phyloP scores from a whole-genome alignment of 2,113 vertebrate species.

The Aphelocoma coerulescens region DNA sequence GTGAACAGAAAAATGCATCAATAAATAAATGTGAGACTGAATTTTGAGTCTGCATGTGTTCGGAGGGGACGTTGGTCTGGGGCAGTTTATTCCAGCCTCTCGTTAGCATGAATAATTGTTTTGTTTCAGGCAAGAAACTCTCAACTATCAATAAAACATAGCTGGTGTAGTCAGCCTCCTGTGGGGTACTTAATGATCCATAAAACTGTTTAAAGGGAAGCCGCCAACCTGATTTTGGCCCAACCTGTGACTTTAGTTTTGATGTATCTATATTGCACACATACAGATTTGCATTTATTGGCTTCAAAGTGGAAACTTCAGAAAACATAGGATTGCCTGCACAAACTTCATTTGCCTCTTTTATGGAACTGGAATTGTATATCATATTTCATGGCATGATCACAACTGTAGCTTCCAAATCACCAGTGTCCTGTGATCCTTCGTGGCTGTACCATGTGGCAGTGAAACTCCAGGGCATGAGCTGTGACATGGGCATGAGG shows the following conservation, averaged over 20 bases:
- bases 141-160: not conserved
- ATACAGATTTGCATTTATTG: not conserved
- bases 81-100: not conserved
- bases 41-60: not conserved
- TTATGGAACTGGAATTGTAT: not conserved
- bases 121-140: conserved; percentile 21
- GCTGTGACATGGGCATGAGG: rapidly evolving
- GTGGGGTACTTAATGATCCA: conserved; percentile 39
- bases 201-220: conserved; percentile 38
- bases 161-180: conserved; percentile 11
- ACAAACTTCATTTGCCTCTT: not conserved
- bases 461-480: not conserved
- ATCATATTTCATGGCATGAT: not conserved
- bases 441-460: rapidly evolving
- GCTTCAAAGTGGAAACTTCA: not conserved
- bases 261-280: not conserved
- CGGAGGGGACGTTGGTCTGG: not conserved
- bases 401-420: not conserved
- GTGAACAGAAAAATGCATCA: not conserved
- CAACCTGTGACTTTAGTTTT: not conserved
- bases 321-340: not conserved
- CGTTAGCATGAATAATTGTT: conserved; percentile 39
- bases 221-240: conserved; percentile 38
- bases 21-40: not conserved
- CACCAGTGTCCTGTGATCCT: not conserved